Evolutionary conservation across 2,888 invertebrate genomes (phyloP).

Genomic region (Chaitophorus viminalis): DNA sequence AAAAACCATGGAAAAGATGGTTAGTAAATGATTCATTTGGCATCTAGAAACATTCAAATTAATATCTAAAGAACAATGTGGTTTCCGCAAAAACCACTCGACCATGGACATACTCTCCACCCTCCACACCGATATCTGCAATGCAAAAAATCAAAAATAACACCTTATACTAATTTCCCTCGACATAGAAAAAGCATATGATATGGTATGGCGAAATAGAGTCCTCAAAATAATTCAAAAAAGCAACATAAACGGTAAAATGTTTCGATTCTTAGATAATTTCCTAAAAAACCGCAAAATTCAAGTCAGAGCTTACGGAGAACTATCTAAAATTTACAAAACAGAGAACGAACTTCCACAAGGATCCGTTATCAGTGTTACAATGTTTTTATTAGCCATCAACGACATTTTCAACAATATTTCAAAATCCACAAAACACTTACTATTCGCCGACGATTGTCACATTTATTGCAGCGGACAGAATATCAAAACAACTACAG

Average conservation of each 20-base stretch:
- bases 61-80: too few relatives aligned
- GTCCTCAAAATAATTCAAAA: too few relatives aligned
- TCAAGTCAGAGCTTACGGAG: neutral
- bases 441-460: conserved; percentile 16
- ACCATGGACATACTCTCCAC: conserved; percentile 11
- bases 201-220: too few relatives aligned
- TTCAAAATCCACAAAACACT: too few relatives aligned
- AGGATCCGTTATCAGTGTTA: neutral
- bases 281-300: neutral
- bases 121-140: conserved; percentile 1
- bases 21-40: too few relatives aligned
- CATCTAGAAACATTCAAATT: too few relatives aligned
- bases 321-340: neutral
- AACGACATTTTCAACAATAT: too few relatives aligned
- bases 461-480: conserved; percentile 35
- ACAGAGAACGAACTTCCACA: neutral
- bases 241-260: neutral
- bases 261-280: neutral
- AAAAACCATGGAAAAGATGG: too few relatives aligned
- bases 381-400: too few relatives aligned
- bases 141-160: too few relatives aligned
- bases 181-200: too few relatives aligned
- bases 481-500: neutral
- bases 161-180: too few relatives aligned
- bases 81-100: neutral